Evolutionary conservation across 1,140 invertebrate genomes (phyloP).

Genomic region (Rhopalosiphum maidis): DNA sequence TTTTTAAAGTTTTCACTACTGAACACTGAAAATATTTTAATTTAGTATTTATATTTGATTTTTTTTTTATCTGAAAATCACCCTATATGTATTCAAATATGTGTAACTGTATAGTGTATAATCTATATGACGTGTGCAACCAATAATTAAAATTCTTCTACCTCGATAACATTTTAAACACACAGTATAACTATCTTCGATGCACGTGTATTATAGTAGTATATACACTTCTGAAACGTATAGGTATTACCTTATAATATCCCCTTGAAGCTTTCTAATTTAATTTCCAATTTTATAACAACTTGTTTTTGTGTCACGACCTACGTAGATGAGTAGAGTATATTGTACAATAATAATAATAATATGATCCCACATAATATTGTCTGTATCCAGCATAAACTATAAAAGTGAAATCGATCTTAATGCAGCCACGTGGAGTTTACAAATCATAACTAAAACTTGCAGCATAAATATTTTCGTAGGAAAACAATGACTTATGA

Average conservation of each 20-base stretch:
- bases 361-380: conserved; percentile 9
- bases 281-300: conserved; percentile 10
- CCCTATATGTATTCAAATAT: background rate
- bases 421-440: background rate
- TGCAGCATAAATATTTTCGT: background rate
- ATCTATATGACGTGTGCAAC: background rate
- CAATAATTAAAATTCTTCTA: conserved; percentile 6
- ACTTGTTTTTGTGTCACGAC: conserved; percentile 26
- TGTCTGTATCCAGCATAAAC: background rate
- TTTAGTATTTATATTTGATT: background rate
- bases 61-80: background rate
- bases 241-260: conserved; percentile 1
- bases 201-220: background rate
- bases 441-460: background rate
- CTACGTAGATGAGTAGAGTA: background rate
- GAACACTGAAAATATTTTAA: background rate
- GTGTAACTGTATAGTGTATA: background rate
- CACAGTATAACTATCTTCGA: background rate
- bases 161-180: background rate
- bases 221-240: background rate
- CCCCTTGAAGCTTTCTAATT: background rate
- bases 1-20: background rate
- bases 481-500: background rate
- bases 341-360: conserved; percentile 2
- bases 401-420: conserved; percentile 11